Evolutionary conservation across 2,888 invertebrate species (phyloP), one percentile per base, ranked within the genome.

Genomic region (Sminthurinus aureus): DNA sequence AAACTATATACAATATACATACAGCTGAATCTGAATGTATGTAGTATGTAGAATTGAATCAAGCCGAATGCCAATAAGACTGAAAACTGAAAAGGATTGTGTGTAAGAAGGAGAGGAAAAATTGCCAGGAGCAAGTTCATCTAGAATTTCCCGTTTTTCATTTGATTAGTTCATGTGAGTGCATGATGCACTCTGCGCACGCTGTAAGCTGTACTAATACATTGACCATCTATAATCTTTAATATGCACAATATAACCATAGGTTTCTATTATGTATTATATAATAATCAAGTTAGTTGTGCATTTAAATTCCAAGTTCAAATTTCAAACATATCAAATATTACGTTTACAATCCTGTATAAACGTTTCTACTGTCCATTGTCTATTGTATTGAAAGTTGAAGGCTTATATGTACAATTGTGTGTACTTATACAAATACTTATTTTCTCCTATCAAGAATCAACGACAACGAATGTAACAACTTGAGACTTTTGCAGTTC

Each of bases 81-180:
- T 38, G 38, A 6, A 6, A 38, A 38, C 24, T 71, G 13, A 22
- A 71, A 50, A n/a, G 26, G 22, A 66, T 18, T 64, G 3, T 74
- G 38, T 50, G n/a, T 26, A n/a, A 38, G 38, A 38, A 38, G 38
- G 6, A 38, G 38, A 38, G 6, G 38, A 38, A 38, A 6, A 38
- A 12, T 79, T 67, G 79, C 79, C 66, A 38, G 66, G 26, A 58
- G 67, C 79, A 79, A 79, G 26, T 67, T 51, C 79, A 79, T 66
- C 79, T 50, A 20, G 79, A 79, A 79, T 66, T 79, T 79, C 79
- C 79, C 79, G 79, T 79, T 79, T 79, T 79, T 50, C 67, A 12
- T 67, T 67, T 66, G 66, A 75, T 75, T 26, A 75, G 22, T 69
- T 24, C 18, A 15, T 58, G 22, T 12, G 15, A 58, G 15, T 69